A percentile compares a stretch with the other conserved stretches of the same genome.
Conservation (phyloP, 2,113 vertebrate genomes). For the Triplophysa rosa region DNA sequence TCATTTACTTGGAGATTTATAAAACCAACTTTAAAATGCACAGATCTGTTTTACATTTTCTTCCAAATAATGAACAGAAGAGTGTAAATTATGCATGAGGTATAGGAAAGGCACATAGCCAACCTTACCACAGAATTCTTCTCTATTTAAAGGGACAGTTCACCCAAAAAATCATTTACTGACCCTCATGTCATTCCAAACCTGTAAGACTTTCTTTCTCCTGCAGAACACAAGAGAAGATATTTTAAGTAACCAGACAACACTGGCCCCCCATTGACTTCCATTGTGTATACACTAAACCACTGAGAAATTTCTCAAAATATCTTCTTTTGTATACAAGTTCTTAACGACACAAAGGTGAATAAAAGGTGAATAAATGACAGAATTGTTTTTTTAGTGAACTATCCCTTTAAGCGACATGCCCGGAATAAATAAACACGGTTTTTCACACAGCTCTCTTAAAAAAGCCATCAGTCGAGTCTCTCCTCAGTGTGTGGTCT, state of each 20-base stretch:
- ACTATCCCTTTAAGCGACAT: background rate
- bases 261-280: no score
- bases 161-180: no score
- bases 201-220: no score
- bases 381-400: no score
- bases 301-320: no score
- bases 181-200: no score
- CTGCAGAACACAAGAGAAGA: no score
- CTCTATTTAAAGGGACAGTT: background rate
- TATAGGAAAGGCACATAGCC: conserved; percentile 24
- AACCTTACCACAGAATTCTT: background rate
- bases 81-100: conserved; percentile 34
- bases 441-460: background rate
- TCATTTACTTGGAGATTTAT: conserved; percentile 36
- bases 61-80: conserved; percentile 1
- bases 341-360: no score
- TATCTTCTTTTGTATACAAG: no score
- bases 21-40: conserved; percentile 35
- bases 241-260: no score
- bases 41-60: conserved; percentile 22
- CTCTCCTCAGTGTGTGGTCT: conserved; percentile 43
- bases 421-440: conserved; percentile 27
- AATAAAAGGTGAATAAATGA: no score
- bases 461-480: conserved; percentile 24
- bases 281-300: no score